Conservation (phyloP, 2,113 vertebrate genomes). For the Heteronetta atricapilla region DNA sequence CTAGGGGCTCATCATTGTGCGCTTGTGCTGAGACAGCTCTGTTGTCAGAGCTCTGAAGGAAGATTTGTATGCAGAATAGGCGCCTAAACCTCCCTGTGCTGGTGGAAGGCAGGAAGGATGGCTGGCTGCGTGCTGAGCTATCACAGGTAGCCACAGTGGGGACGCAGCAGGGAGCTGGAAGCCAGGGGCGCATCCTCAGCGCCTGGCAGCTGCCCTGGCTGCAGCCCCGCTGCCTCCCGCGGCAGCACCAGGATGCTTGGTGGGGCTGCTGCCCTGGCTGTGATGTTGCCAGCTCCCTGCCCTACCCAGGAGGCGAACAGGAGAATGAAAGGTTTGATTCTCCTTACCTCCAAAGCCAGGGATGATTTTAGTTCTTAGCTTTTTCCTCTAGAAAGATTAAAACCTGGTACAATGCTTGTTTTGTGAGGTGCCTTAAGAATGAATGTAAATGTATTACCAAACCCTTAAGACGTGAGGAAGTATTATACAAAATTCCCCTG, state of each 20-base stretch:
- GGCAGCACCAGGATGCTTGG: neutral
- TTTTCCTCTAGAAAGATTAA: neutral
- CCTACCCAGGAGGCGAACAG: neutral
- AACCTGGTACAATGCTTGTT: neutral
- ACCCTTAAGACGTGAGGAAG: neutral
- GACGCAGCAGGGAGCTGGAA: neutral
- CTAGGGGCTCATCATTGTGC: neutral
- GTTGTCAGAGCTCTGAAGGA: neutral
- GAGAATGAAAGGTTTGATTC: neutral
- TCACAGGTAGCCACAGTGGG: neutral
- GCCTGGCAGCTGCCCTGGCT: neutral
- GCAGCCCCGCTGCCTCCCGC: neutral
- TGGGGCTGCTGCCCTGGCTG: neutral
- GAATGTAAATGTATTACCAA: neutral
- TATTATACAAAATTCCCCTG: neutral
- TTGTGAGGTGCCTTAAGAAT: neutral
- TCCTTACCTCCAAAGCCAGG: neutral
- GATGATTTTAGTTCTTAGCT: neutral
- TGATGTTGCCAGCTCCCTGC: neutral
- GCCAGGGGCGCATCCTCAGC: no score
- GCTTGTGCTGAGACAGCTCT: neutral
- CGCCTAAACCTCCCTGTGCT: neutral
- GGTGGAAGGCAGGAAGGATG: neutral
- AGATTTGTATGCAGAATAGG: neutral
- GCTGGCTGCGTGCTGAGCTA: neutral